These are phyloP conservation scores for Diadegma fenestrale DNA, from an alignment of 2,888 invertebrate genomes.

Conservation along the genomic window DNA sequence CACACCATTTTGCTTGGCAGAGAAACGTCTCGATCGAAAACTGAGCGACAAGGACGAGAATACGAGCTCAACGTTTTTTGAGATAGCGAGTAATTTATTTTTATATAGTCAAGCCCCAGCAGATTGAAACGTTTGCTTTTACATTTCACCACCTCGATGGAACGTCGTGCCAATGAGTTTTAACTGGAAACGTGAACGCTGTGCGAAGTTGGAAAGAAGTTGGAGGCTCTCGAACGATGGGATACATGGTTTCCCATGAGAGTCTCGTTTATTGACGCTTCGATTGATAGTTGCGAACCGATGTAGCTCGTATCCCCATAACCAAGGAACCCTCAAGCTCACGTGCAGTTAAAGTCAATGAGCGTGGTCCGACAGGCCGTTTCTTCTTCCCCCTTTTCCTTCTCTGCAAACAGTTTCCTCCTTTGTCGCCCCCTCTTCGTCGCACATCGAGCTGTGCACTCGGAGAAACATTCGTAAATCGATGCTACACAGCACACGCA, in stretches of 20 bases:
- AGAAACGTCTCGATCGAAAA: background rate
- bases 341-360: constrained; percentile 76
- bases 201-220: constrained; percentile 39
- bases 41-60: background rate
- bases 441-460: constrained; percentile 2
- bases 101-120: background rate
- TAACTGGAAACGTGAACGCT: constrained; percentile 10
- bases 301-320: constrained; percentile 39
- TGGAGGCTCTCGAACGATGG: constrained; percentile 6
- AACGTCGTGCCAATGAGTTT: background rate
- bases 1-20: background rate
- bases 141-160: background rate
- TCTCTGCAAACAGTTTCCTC: constrained; percentile 31
- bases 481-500: constrained; percentile 22
- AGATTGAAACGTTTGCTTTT: background rate
- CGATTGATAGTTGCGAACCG: constrained; percentile 77
- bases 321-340: constrained; percentile 64
- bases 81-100: background rate
- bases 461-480: constrained; percentile 24
- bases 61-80: background rate
- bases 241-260: constrained; percentile 34
- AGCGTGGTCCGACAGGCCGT: constrained; percentile 66
- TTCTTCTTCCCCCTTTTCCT: constrained; percentile 18
- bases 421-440: constrained; percentile 39
- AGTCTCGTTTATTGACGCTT: constrained; percentile 74